These are phyloP conservation scores for Schizaphis graminum DNA, from an alignment of 2,888 invertebrate genomes.

Conservation along the genomic window DNA sequence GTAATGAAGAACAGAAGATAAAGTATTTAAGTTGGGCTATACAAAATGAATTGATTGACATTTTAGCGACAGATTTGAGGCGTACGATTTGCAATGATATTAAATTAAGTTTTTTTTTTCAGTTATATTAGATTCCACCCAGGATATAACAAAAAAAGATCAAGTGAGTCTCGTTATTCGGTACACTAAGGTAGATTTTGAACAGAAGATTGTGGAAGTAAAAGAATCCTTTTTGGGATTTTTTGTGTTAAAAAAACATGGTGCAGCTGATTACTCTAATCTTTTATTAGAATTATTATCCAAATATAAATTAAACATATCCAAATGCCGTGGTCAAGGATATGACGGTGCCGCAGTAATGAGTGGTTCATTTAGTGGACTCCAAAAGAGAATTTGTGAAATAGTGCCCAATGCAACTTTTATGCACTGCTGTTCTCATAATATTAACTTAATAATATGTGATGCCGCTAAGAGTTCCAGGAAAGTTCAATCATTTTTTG, in stretches of 20 bases:
- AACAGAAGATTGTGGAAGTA: background rate
- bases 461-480: conserved; percentile 19
- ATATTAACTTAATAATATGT: background rate
- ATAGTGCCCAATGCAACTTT: background rate
- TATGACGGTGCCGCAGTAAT: conserved; percentile 28
- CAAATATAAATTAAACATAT: background rate
- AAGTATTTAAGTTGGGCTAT: conserved; percentile 15
- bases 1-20: conserved; percentile 11
- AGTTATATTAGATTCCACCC: background rate
- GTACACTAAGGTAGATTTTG: background rate
- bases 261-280: background rate
- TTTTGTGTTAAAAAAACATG: background rate
- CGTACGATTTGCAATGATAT: background rate
- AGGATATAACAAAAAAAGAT: background rate
- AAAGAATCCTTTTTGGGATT: background rate
- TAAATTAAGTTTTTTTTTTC: conserved; percentile 15
- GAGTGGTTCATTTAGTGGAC: background rate
- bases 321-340: no score
- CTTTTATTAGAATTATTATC: background rate
- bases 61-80: background rate
- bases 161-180: conserved; percentile 6
- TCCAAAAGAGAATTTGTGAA: conserved; percentile 25
- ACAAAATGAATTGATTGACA: conserved; percentile 1
- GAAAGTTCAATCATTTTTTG: conserved; percentile 4
- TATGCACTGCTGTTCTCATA: conserved; percentile 7